Base-by-base conservation (phyloP, 1,140 invertebrate species). In the Mercenaria mercenaria region DNA sequence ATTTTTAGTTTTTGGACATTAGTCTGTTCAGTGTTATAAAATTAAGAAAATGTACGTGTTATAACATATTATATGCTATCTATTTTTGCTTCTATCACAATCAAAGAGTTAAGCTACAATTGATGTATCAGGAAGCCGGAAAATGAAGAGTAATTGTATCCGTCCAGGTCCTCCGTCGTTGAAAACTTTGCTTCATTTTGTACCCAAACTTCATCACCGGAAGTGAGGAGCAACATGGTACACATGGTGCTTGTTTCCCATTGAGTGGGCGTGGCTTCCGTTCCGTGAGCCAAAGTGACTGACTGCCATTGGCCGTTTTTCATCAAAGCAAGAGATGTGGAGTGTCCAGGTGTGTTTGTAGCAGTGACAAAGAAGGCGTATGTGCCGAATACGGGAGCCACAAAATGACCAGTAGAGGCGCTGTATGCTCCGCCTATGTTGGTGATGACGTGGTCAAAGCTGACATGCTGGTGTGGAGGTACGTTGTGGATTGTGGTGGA, bases 351-450 rank as follows among this genome's bases (percentile, higher is more conserved):
- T 8, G 79, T 81, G 43, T 81, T 81, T 4, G 79, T 81, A n/a
- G 43, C 50, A 20, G 39, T 41, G 26, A 81, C 52, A 34, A 61
- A 81, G 34, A 81, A 81, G 29, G 52, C 79, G 52, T 81, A 81
- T 39, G 39, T 29, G 13, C 79, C 79, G 29, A 37, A 39, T 3
- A 81, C 52, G 0, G 79, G 79, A 4, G 79, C 79, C 6, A 29
- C 29, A 29, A 81, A 81, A 37, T 81, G 79, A 61, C 79, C 79
- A 37, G 13, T 56, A 15, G 32, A 0, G 18, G 47, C 11, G 11
- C n/a, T 59, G 52, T 81, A 81, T 6, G 50, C 79, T 10, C 43
- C 47, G 23, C 79, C 79, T n/a, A 81, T 69, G 56, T 84, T 84
- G 39, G 81, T 67, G 10, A 67, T 67, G 26, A 84, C 81, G 61